These are phyloP conservation scores for Pemphigus obesinymphae DNA, from an alignment of 1,140 invertebrate species.

Conservation along the genomic window DNA sequence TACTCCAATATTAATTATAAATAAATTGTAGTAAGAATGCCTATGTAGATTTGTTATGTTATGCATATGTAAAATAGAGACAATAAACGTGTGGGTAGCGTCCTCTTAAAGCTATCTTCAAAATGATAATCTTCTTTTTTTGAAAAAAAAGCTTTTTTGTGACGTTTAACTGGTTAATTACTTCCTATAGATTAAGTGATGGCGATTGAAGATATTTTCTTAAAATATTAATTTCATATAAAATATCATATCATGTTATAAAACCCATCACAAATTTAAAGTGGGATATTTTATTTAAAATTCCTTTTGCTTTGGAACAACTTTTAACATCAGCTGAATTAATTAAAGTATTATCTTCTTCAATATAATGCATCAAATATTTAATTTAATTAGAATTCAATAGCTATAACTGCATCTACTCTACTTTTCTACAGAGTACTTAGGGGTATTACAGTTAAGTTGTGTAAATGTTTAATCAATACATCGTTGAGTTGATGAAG, in stretches of 20 bases:
- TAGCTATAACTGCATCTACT: constrained; percentile 41
- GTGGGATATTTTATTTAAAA: constrained; percentile 33
- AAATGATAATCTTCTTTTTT: neutral
- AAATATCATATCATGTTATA: constrained; percentile 35
- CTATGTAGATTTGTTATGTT: too few relatives aligned
- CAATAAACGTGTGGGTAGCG: too few relatives aligned
- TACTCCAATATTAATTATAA: too few relatives aligned
- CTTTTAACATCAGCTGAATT: neutral
- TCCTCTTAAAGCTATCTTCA: neutral
- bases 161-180: neutral
- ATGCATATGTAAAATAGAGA: too few relatives aligned
- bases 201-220: constrained; percentile 34
- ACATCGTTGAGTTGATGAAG: constrained; percentile 44
- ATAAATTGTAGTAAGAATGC: too few relatives aligned
- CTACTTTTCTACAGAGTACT: constrained; percentile 43
- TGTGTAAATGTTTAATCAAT: constrained; percentile 7
- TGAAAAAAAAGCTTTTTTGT: neutral
- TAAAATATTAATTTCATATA: constrained; percentile 42
- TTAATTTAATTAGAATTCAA: neutral
- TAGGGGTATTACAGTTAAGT: constrained; percentile 3
- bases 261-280: constrained; percentile 42
- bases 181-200: neutral
- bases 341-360: neutral
- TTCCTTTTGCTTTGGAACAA: constrained; percentile 5
- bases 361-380: constrained; percentile 17